These are phyloP conservation scores for Trachymyrmex cornetzi DNA, from an alignment of 1,140 invertebrate genomes.

Conservation along the genomic window DNA sequence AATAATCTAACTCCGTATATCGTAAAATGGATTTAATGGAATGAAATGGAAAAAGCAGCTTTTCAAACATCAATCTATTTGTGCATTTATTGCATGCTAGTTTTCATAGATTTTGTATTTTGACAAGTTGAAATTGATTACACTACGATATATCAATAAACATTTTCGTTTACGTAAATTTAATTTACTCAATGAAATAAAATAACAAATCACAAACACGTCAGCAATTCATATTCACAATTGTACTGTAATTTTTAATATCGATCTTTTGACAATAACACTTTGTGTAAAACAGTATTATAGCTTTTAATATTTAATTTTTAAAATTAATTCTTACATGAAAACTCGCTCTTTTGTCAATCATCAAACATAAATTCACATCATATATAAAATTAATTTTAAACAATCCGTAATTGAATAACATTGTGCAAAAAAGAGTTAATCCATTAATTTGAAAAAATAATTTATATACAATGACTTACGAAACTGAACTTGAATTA, in stretches of 20 bases:
- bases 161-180: neutral
- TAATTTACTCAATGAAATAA: neutral
- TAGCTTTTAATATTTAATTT: neutral
- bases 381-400: too few species aligned
- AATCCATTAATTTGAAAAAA: neutral
- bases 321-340: neutral
- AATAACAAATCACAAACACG: neutral
- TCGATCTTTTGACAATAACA: neutral
- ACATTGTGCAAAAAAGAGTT: neutral
- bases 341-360: neutral
- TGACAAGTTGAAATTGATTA: neutral
- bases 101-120: neutral
- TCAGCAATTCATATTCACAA: neutral
- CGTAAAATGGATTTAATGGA: neutral
- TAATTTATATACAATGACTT: neutral
- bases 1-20: slow-evolving; percentile 6
- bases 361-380: too few species aligned
- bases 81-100: neutral
- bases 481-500: too few species aligned
- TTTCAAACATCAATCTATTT: slow-evolving; percentile 17
- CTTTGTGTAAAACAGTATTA: neutral
- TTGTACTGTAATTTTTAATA: neutral
- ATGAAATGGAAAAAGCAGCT: neutral
- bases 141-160: neutral
- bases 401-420: too few species aligned